Conservation (phyloP, 2,797 vertebrate genomes). For the Cephalopachus bancanus region DNA sequence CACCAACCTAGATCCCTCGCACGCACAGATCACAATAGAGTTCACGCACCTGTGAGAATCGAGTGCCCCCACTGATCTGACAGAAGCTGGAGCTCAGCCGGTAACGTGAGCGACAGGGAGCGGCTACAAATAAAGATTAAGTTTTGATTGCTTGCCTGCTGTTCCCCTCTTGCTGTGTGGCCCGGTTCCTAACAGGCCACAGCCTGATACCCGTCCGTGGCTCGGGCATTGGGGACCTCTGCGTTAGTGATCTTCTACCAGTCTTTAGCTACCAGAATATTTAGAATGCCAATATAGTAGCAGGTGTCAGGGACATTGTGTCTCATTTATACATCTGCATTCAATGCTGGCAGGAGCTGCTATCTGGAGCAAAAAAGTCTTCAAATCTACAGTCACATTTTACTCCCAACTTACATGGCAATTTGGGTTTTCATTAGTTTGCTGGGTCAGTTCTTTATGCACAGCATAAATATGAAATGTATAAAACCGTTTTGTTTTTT, state of each 20-base stretch:
- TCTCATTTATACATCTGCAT: neutral
- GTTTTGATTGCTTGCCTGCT: too few species aligned
- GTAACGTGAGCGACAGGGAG: too few species aligned
- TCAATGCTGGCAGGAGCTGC: neutral
- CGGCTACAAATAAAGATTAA: too few species aligned
- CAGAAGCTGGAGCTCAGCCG: too few species aligned
- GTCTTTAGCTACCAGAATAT: neutral
- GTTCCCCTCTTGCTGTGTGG: too few species aligned
- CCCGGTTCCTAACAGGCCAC: too few species aligned
- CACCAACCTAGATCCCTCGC: too few species aligned
- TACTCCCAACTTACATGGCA: neutral
- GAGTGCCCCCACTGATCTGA: too few species aligned
- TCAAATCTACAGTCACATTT: neutral
- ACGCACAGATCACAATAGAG: too few species aligned
- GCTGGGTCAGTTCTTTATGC: constrained; percentile 37
- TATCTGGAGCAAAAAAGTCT: neutral
- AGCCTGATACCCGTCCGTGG: too few species aligned
- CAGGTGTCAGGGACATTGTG: neutral
- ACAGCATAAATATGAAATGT: neutral
- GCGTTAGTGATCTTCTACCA: neutral
- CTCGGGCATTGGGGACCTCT: too few species aligned
- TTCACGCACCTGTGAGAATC: too few species aligned
- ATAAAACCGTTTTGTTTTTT: neutral
- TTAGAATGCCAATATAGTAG: neutral
- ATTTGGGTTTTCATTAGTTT: neutral